Base-by-base conservation (phyloP, 2,888 invertebrate genomes). In the Parnassius glacialis region DNA sequence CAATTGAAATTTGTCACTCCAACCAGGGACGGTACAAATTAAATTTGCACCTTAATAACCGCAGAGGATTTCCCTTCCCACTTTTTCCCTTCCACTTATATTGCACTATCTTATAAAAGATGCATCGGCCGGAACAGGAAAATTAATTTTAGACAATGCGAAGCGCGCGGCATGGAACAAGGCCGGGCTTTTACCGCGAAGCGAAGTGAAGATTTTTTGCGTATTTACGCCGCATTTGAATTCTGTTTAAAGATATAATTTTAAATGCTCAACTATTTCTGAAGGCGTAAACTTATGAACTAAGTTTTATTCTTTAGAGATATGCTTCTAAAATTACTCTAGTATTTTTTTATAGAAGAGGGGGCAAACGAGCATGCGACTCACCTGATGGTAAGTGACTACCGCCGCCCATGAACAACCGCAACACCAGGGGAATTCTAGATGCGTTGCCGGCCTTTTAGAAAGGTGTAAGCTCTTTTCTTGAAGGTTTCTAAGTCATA, bases 131-230 rank as follows among this genome's bases (percentile, higher is more conserved):
- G 87, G 87, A 87, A 87, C 84, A 80, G 88, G 88, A 89, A 87
- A 89, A 88, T 89, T 88, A 88, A 87, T 85, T 85, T 80, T 76
- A 85, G 83, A 87, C 87, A 87, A 87, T 85, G 78, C 67, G 64
- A 60, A 64, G 65, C 72, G 66, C 63, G 68, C 71, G 70, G 73
- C 68, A 69, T 75, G 76, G 74, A 79, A 78, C 81, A 75, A 73
- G 48, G 75, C 64, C 64, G 65, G 59, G 69, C 66, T 68, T 71
- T 74, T 65, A 69, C 66, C 53, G 61, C 54, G 57, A 47, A 45
- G 59, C 48, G 55, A 34, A 56, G 60, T 53, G 52, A 20, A 61
- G 61, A 51, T 61, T 64, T 67, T 66, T 69, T 65, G 65, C 65
- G 65, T 67, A 65, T 69, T 68, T 65, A 65, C 61, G 57, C 48